Evolutionary conservation across 2,888 invertebrate genomes (phyloP).

Genomic region (Meloe dianella): DNA sequence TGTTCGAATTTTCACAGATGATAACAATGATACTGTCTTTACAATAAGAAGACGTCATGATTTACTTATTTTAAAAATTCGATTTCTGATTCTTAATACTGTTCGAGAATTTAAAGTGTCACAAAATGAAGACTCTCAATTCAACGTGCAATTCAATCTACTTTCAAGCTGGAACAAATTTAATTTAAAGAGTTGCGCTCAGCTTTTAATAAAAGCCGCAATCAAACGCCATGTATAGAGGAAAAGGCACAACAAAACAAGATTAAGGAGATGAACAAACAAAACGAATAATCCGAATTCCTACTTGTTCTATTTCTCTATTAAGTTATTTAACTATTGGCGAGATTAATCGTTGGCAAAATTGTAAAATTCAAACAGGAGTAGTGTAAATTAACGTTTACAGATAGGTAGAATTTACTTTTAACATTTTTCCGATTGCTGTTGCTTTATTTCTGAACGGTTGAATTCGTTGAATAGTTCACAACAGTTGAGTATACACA

Average conservation of each 20-base stretch:
- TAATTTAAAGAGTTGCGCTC: not conserved
- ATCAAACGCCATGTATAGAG: not conserved
- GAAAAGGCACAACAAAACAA: not conserved
- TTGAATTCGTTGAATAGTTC: conserved; percentile 28
- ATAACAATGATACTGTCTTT: too few relatives aligned
- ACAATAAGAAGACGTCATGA: too few relatives aligned
- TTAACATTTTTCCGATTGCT: conserved; percentile 25
- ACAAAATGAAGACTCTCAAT: not conserved
- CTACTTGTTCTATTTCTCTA: not conserved
- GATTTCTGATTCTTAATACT: not conserved
- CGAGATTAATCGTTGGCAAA: not conserved
- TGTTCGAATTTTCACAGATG: too few relatives aligned
- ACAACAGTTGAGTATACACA: conserved; percentile 25
- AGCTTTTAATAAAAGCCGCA: conserved; percentile 2
- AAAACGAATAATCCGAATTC: too few relatives aligned
- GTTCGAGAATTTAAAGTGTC: not conserved
- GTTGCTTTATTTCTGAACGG: conserved; percentile 31
- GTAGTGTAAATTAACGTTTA: conserved; percentile 4
- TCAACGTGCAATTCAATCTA: not conserved
- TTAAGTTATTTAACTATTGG: not conserved
- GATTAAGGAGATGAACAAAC: not conserved
- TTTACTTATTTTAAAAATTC: not conserved
- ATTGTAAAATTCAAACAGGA: not conserved
- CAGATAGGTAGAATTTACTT: conserved; percentile 12
- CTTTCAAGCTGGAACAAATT: not conserved